These are phyloP conservation scores for Caretta caretta DNA, from an alignment of 2,113 vertebrate genomes.

Conservation along the genomic window DNA sequence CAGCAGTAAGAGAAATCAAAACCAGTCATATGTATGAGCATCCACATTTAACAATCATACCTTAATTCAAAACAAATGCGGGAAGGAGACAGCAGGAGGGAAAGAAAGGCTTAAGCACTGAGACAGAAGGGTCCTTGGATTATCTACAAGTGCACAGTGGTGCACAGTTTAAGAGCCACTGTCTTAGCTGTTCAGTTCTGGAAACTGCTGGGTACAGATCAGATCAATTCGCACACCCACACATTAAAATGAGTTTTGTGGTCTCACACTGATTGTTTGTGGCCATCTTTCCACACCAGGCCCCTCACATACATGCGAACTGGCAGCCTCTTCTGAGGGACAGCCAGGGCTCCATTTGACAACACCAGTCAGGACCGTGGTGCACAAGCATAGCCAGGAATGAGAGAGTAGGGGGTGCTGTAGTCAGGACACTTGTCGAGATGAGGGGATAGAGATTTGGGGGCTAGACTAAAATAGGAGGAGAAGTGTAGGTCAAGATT, in stretches of 20 bases:
- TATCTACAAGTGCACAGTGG: not conserved
- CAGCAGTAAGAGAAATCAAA: conserved; percentile 30
- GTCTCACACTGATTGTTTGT: not conserved
- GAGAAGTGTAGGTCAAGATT: not conserved
- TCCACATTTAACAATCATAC: conserved; percentile 15
- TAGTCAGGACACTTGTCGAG: not conserved
- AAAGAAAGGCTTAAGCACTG: not conserved
- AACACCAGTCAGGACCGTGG: not conserved
- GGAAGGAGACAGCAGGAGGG: not conserved
- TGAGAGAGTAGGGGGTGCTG: not conserved
- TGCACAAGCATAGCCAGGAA: not conserved
- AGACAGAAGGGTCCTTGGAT: not conserved
- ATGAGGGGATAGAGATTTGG: not conserved
- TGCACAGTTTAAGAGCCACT: rapidly evolving
- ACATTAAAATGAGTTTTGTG: rapidly evolving
- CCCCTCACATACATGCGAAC: not conserved
- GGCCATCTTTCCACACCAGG: not conserved
- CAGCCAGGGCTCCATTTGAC: not conserved
- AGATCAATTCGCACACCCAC: not conserved
- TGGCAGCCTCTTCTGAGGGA: not conserved
- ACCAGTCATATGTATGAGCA: conserved; percentile 5
- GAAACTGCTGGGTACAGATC: not conserved
- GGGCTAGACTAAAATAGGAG: not conserved
- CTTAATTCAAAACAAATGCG: conserved; percentile 35
- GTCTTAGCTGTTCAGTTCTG: not conserved